These are phyloP conservation scores for Acanthosepion esculentum DNA, from an alignment of 2,888 invertebrate species.

Conservation along the genomic window DNA sequence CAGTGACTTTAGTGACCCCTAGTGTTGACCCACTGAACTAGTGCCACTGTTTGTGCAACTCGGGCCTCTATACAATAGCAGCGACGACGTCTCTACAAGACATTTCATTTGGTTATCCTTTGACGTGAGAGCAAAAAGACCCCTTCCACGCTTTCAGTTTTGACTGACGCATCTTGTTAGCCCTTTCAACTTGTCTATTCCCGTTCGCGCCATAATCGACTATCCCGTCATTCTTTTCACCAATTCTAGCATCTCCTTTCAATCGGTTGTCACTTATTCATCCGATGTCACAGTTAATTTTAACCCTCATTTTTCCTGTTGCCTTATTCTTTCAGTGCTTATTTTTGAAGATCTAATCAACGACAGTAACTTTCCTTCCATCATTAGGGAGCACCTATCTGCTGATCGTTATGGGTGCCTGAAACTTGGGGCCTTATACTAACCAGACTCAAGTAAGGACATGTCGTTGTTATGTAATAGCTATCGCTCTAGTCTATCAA, in stretches of 20 bases:
- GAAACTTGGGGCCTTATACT: not conserved
- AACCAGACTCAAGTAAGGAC: too few species aligned
- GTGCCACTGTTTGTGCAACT: not conserved
- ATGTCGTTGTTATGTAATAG: too few species aligned
- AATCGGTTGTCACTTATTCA: not conserved
- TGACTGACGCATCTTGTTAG: not conserved
- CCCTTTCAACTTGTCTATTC: not conserved
- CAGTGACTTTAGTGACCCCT: not conserved
- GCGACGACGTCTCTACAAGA: not conserved
- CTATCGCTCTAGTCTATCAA: too few species aligned
- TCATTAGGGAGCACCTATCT: not conserved
- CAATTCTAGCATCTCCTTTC: not conserved
- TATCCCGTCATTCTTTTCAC: constrained; percentile 4
- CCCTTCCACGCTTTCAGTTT: not conserved
- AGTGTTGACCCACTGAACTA: constrained; percentile 18
- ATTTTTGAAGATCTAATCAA: not conserved
- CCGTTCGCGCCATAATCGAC: not conserved
- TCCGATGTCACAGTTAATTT: not conserved
- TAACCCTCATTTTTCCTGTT: not conserved
- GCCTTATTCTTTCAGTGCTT: not conserved
- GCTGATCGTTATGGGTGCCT: not conserved
- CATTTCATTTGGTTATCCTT: not conserved
- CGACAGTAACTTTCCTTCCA: not conserved
- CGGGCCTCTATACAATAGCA: not conserved
- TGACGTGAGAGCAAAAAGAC: not conserved